phyloP scores from a whole-genome alignment of 2,113 vertebrate genomes.

The Muntiacus reevesi region DNA sequence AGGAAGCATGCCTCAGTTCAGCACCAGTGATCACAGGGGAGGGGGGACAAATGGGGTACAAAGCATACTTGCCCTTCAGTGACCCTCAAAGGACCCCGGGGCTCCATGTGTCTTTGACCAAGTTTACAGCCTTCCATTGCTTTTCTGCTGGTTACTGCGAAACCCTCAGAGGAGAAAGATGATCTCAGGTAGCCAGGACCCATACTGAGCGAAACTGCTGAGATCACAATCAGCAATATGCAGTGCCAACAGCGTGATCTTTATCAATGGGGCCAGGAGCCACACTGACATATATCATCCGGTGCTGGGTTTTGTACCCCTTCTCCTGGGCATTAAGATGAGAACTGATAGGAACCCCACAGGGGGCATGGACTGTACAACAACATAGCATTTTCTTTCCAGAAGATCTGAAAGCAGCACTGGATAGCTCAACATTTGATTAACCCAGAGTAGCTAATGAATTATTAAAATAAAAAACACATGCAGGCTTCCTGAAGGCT shows the following conservation, averaged over 20 bases:
- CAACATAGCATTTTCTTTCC: not conserved
- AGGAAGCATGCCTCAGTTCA: conserved; percentile 59
- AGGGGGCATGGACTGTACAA: not conserved
- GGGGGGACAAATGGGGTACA: conserved; percentile 24
- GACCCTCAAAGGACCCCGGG: conserved; percentile 61
- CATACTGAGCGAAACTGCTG: conserved; percentile 47
- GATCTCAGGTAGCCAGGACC: conserved; percentile 59
- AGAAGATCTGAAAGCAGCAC: conserved; percentile 5
- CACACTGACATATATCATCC: not conserved
- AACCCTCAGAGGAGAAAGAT: conserved; percentile 42
- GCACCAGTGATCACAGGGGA: conserved; percentile 52
- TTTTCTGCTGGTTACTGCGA: conserved; percentile 13
- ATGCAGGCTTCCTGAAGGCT: not conserved
- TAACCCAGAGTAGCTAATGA: conserved; percentile 33
- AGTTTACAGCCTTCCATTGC: conserved; percentile 56
- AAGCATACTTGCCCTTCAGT: conserved; percentile 67
- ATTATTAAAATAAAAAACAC: conserved; percentile 49
- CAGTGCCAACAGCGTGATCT: not conserved
- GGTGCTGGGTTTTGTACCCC: not conserved
- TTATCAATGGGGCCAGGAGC: conserved; percentile 43
- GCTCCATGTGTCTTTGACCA: conserved; percentile 49
- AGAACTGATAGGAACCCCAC: conserved; percentile 12
- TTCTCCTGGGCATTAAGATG: conserved; percentile 30
- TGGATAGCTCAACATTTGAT: conserved; percentile 20
- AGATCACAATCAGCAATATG: conserved; percentile 35